Evolutionary conservation across 1,140 invertebrate species (phyloP).

Genomic region (Ganaspis sp.): DNA sequence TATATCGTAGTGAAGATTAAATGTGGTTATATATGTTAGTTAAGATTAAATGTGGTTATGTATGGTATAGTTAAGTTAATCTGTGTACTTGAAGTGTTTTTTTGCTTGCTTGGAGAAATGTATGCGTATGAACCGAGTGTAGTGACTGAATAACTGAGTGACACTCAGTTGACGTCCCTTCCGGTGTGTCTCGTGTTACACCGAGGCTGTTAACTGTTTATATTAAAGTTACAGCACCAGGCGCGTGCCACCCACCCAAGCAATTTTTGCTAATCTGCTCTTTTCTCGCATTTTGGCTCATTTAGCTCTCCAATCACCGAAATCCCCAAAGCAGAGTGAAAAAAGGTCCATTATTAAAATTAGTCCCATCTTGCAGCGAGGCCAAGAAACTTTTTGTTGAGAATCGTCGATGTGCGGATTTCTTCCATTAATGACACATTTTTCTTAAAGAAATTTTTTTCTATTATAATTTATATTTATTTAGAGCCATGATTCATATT

Average conservation of each 20-base stretch:
- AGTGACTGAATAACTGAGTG: conserved; percentile 69
- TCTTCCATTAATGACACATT: too few relatives aligned
- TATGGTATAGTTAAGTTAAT: too few relatives aligned
- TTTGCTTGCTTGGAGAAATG: neutral
- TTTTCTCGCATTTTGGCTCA: conserved; percentile 33
- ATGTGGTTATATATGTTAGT: too few relatives aligned
- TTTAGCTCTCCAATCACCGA: neutral
- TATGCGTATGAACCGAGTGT: conserved; percentile 3
- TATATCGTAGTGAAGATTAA: too few relatives aligned
- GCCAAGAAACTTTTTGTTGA: too few relatives aligned
- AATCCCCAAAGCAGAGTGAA: neutral
- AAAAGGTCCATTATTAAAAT: neutral
- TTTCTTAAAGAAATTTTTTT: too few relatives aligned
- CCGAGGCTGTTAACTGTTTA: conserved; percentile 69
- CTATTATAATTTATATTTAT: too few relatives aligned
- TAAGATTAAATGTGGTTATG: too few relatives aligned
- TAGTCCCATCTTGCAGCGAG: too few relatives aligned
- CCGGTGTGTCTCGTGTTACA: conserved; percentile 75
- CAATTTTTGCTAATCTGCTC: conserved; percentile 44
- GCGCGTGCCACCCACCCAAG: conserved; percentile 73
- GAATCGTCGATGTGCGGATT: too few relatives aligned
- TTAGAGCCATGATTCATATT: too few relatives aligned
- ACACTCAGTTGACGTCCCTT: conserved; percentile 73
- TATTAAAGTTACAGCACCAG: conserved; percentile 73
- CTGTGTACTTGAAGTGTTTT: neutral